Conservation (phyloP, 1,140 invertebrate species). For the Eupristina koningsbergeri region DNA sequence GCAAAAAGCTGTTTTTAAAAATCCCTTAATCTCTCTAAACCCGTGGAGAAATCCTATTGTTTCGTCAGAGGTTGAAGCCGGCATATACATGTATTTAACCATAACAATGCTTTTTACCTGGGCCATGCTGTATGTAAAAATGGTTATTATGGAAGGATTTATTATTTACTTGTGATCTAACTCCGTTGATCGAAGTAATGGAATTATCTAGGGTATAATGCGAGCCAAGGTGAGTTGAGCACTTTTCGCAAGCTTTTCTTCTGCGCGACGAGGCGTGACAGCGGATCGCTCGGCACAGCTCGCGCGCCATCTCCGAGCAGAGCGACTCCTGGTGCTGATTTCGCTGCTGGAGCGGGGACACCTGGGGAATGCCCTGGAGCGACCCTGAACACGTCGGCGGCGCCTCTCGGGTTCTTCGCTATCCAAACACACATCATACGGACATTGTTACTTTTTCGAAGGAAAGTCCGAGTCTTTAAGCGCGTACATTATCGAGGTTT, state of each 20-base stretch:
- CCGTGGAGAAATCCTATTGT: too few relatives aligned
- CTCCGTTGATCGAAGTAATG: constrained; percentile 68
- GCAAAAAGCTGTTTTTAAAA: too few relatives aligned
- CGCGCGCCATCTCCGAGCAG: constrained; percentile 87
- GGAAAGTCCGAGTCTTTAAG: too few relatives aligned
- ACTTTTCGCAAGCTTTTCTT: constrained; percentile 80
- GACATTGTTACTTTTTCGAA: background rate
- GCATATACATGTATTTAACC: too few relatives aligned
- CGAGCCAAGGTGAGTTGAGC: constrained; percentile 74
- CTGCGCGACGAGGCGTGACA: constrained; percentile 81
- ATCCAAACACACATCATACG: background rate
- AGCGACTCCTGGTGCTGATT: constrained; percentile 79
- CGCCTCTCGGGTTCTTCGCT: constrained; percentile 56
- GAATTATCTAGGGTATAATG: constrained; percentile 69
- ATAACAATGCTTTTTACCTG: too few relatives aligned
- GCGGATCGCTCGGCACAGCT: constrained; percentile 83
- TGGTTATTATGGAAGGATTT: background rate
- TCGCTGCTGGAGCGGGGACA: constrained; percentile 63
- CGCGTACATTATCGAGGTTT: background rate
- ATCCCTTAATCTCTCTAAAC: too few relatives aligned
- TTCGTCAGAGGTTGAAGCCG: too few relatives aligned
- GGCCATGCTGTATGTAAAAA: too few relatives aligned
- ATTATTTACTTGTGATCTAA: constrained; percentile 64
- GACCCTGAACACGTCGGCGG: constrained; percentile 66
- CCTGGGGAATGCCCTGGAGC: constrained; percentile 68